phyloP scores from a whole-genome alignment of 2,797 vertebrate species.

The Sandelia bainsii region DNA sequence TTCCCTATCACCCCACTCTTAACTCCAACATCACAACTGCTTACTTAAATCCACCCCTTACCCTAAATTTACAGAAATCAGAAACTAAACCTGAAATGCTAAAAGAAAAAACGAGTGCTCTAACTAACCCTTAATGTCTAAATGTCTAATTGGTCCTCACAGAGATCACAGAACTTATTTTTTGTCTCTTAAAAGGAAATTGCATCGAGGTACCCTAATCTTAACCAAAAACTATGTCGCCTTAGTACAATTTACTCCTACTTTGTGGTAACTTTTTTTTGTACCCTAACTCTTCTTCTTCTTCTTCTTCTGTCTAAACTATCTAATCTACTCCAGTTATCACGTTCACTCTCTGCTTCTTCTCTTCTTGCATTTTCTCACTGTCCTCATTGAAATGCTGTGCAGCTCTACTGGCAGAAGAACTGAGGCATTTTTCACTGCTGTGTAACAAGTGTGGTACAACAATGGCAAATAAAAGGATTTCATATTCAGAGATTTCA shows the following conservation, averaged over 20 bases:
- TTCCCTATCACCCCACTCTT: background rate
- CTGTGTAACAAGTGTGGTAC: slow-evolving; percentile 7
- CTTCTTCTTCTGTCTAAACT: background rate
- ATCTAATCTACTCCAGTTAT: slow-evolving; percentile 23
- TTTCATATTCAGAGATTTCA: slow-evolving; percentile 37
- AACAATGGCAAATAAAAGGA: slow-evolving; percentile 50
- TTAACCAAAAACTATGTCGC: too few relatives aligned
- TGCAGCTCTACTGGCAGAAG: slow-evolving; percentile 57
- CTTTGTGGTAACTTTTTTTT: too few relatives aligned
- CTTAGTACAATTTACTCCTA: too few relatives aligned
- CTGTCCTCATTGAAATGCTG: slow-evolving; percentile 45
- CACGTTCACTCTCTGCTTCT: background rate
- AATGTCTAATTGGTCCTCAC: background rate
- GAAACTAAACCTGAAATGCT: background rate
- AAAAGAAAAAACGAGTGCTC: background rate
- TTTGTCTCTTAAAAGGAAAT: too few relatives aligned
- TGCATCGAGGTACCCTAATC: too few relatives aligned
- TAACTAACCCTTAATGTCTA: background rate
- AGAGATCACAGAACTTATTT: background rate
- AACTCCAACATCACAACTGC: background rate
- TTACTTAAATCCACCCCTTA: background rate
- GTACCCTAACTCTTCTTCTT: background rate
- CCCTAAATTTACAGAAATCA: background rate
- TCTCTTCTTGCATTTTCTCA: slow-evolving; percentile 30
- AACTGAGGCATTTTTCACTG: slow-evolving; percentile 50